Conservation (phyloP, 2,888 invertebrate genomes). For the Cheilosia pagana region DNA sequence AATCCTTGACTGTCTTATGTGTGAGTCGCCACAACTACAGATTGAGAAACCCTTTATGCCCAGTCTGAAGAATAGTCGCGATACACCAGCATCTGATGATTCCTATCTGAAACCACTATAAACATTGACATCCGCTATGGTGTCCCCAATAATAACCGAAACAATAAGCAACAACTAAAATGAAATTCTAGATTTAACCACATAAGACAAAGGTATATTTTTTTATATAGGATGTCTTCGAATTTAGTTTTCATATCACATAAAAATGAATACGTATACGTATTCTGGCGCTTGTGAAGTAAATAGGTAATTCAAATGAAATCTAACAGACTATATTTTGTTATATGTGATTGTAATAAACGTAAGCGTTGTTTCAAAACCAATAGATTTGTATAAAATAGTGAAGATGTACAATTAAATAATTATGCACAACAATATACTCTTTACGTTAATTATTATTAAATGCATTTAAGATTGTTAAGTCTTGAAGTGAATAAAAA, state of each 20-base stretch:
- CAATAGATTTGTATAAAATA: neutral
- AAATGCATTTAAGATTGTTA: neutral
- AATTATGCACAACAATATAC: conserved; percentile 22
- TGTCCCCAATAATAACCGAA: conserved; percentile 21
- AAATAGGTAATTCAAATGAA: conserved; percentile 1
- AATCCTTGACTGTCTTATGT: conserved; percentile 80
- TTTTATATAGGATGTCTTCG: conserved; percentile 4
- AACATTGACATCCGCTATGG: neutral
- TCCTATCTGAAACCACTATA: conserved; percentile 78
- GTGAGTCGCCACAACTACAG: conserved; percentile 63
- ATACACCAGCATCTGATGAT: conserved; percentile 75
- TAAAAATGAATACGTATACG: neutral
- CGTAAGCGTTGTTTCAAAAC: neutral
- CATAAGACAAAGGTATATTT: conserved; percentile 17
- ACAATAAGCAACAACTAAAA: conserved; percentile 32
- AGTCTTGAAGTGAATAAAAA: too few relatives aligned
- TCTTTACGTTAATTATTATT: conserved; percentile 25
- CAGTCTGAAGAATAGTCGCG: conserved; percentile 49
- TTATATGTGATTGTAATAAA: neutral
- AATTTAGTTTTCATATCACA: neutral
- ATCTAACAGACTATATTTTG: conserved; percentile 11
- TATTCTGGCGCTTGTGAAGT: conserved; percentile 18
- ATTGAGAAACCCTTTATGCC: conserved; percentile 65
- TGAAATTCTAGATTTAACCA: conserved; percentile 6
- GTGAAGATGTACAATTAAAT: conserved; percentile 11